Evolutionary conservation across 2,888 invertebrate species (phyloP), one percentile per base, ranked within the genome.

Genomic region (Monoplex corrugatus): DNA sequence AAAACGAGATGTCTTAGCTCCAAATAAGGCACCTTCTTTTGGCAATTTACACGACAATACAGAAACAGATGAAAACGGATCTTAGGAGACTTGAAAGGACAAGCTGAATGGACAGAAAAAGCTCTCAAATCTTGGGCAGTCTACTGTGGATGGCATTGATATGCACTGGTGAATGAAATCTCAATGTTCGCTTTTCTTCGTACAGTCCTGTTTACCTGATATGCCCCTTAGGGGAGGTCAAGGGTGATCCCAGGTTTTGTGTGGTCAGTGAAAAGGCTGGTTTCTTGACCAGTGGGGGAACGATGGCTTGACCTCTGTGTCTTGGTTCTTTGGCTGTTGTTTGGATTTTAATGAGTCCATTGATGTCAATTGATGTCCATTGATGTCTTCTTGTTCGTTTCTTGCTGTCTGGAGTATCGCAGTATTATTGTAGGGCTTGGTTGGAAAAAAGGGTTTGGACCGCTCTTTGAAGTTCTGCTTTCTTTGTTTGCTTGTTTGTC

Each of bases 321-420:
- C 43, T 80, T 80, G n/a, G n/a, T n/a, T n/a, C n/a, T n/a, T n/a
- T n/a, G n/a, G n/a, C n/a, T n/a, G n/a, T n/a, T n/a, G n/a, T n/a
- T n/a, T n/a, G n/a, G n/a, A n/a, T n/a, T n/a, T n/a, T n/a, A n/a
- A n/a, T n/a, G n/a, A n/a, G n/a, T n/a, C n/a, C n/a, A n/a, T n/a
- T 80, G 78, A 43, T 43, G 78, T 80, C 23, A 80, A 80, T 80
- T 80, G 78, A 23, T 80, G 78, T 80, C 78, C 43, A n/a, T n/a
- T n/a, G n/a, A n/a, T n/a, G n/a, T n/a, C n/a, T 6, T 43, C 40
- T 43, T 80, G 78, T 80, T 80, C 78, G 43, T 28, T 43, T 28
- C 43, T 43, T 80, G 78, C 43, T 28, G 78, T 43, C 28, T 80
- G 40, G 23, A 80, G 78, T 80, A 43, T 40, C 75, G 75, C 28